Base-by-base conservation (phyloP, 2,797 vertebrate genomes). In the Brachyrhaphis roseni region DNA sequence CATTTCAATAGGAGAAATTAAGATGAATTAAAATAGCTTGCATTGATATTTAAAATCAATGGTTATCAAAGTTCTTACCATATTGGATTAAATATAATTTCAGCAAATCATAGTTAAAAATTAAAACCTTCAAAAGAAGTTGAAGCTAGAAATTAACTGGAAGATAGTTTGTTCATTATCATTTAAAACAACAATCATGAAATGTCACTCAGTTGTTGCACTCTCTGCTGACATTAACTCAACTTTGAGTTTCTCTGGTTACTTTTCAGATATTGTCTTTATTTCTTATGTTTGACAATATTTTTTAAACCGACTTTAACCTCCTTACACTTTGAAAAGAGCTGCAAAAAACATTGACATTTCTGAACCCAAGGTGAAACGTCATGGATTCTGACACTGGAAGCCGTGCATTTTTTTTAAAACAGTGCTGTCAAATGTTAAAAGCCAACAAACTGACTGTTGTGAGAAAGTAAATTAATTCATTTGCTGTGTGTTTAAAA, bases 401-500 rank as follows among this genome's bases (percentile, higher is more conserved):
- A 20, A 74, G 70, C n/a, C 71, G 41, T n/a, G 12, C 68, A 2
- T 73, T 72, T 77, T 31, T 28, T 62, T 28, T 18, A 7, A 82
- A 82, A 72, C 0, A 36, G 12, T 81, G 34, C 72, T 68, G 68
- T 86, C 28, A 49, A 15, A 51, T 53, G 62, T 79, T 76, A 78
- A 83, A 84, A 75, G 74, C 62, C 51, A n/a, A 47, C 39, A 72
- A 45, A 82, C 68, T 74, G 75, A 71, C 87, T 57, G 49, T 88
- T 75, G 88, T 87, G 87, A 43, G 53, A 86, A 80, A 87, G 62
- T 78, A 74, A 88, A 88, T 91, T 80, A 23, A 91, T 86, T 72
- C 75, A 53, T 73, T 13, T 83, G 70, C 75, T 72, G 82, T 81
- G 83, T 47, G 85, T 86, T 82, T 72, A 23, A 87, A 85, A 77